Base-by-base conservation (phyloP, 2,888 invertebrate species). In the Hanleya hanleyi region DNA sequence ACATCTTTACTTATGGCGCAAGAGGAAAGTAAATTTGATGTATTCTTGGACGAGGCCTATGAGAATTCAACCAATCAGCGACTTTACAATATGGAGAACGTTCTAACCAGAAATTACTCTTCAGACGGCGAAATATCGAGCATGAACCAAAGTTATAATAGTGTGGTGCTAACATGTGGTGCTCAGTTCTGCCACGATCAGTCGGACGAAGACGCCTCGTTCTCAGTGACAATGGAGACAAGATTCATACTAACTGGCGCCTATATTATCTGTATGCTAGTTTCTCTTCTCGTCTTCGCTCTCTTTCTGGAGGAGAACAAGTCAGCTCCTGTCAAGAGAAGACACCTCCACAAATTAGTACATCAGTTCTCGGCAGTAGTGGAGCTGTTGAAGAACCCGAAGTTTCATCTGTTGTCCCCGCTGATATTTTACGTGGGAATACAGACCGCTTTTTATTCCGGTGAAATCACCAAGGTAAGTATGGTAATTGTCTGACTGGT, bases 391-490 rank as follows among this genome's bases (percentile, higher is more conserved):
- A 64, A 64, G 36, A 2, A 37, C 12, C 35, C 37, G 1, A 37
- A 35, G n/a, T 37, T 64, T 35, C 64, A 35, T 26, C 26, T 64
- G 64, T 37, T 64, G 64, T 15, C 26, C 18, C 64, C 64, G 15
- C 3, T 64, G n/a, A 37, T 64, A 37, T 64, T 64, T 64, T 64
- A 64, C 36, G 2, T 36, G 18, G 64, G 64, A 37, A 37, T 64
- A 18, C 64, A 64, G 38, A 64, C 64, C 15, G 18, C 64, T 1
- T 64, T 64, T 37, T 35, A 64, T 37, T 37, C 64, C 18, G 64
- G 64, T 15, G 64, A 64, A 29, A 64, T 64, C 22, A 64, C 38
- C 15, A 64, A 35, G 64, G 64, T 64, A 64, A 64, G 12, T 5
- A n/a, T n/a, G n/a, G n/a, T n/a, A n/a, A n/a, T n/a, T n/a, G n/a